Evolutionary conservation across 2,888 invertebrate genomes (phyloP).

Genomic region (Ornithoptera alexandrae): DNA sequence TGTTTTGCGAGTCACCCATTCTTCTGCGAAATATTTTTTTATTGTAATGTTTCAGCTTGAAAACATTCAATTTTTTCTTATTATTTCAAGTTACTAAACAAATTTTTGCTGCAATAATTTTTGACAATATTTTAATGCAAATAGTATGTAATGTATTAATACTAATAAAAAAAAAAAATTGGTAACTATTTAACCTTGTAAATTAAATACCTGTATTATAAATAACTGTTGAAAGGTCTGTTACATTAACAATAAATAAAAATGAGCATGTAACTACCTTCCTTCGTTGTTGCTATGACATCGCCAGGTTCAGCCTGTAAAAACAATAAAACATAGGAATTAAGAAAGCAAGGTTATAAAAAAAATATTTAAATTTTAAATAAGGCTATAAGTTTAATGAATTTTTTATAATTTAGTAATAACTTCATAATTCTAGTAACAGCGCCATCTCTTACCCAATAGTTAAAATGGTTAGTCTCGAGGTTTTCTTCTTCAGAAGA

Average conservation of each 20-base stretch:
- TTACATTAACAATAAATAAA: background rate
- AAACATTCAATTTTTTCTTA: background rate
- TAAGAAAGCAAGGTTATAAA: background rate
- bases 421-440: background rate
- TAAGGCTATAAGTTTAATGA: background rate
- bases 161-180: too few species aligned
- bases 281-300: constrained; percentile 91
- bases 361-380: background rate
- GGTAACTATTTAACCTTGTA: too few species aligned
- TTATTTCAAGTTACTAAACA: background rate
- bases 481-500: constrained; percentile 45
- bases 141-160: too few species aligned
- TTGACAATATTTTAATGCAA: too few species aligned
- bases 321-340: constrained; percentile 35
- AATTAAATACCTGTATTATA: too few species aligned
- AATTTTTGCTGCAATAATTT: too few species aligned
- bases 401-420: too few species aligned
- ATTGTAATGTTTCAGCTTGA: background rate
- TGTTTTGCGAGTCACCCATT: constrained; percentile 95
- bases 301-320: constrained; percentile 86
- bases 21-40: constrained; percentile 82
- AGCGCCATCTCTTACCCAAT: constrained; percentile 77
- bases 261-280: constrained; percentile 80
- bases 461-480: constrained; percentile 54
- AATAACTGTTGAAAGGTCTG: background rate